A percentile compares a stretch with the other conserved stretches of the same genome.
Conservation (phyloP, 2,113 vertebrate species). For the Gopherus evgoodei region DNA sequence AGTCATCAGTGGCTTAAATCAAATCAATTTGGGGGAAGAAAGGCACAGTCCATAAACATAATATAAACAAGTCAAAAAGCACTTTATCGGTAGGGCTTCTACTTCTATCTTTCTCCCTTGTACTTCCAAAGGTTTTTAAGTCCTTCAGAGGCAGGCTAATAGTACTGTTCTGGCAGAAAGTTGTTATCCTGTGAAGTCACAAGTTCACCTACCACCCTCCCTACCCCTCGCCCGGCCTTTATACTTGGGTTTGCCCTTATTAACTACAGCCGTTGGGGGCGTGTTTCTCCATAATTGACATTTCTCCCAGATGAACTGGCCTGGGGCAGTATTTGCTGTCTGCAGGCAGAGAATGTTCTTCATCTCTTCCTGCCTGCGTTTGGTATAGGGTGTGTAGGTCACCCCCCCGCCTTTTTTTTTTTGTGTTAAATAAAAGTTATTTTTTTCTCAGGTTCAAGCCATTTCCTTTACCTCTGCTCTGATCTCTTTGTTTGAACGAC, state of each 20-base stretch:
- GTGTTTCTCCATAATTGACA: neutral
- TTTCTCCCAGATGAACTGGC: neutral
- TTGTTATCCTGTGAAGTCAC: neutral
- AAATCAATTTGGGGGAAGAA: neutral
- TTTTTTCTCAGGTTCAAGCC: constrained; percentile 66
- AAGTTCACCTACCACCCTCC: neutral
- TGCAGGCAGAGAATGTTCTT: neutral
- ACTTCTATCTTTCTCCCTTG: neutral
- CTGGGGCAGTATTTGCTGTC: neutral
- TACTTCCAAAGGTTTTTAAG: neutral
- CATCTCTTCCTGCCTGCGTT: neutral
- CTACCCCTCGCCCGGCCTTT: fast-evolving
- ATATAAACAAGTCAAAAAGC: neutral
- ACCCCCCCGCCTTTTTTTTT: neutral
- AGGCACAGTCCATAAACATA: neutral
- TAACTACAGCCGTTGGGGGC: neutral
- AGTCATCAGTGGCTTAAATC: neutral
- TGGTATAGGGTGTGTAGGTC: neutral
- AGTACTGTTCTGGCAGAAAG: neutral
- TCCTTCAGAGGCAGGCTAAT: neutral
- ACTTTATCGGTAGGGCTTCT: neutral
- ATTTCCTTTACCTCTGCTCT: constrained; percentile 78
- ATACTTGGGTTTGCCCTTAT: neutral
- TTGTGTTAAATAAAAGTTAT: neutral
- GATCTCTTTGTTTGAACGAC: constrained; percentile 78